Percentiles rank a stretch among this genome's conserved stretches.
Conservation (phyloP, 2,797 vertebrate species). For the Spatula clypeata region DNA sequence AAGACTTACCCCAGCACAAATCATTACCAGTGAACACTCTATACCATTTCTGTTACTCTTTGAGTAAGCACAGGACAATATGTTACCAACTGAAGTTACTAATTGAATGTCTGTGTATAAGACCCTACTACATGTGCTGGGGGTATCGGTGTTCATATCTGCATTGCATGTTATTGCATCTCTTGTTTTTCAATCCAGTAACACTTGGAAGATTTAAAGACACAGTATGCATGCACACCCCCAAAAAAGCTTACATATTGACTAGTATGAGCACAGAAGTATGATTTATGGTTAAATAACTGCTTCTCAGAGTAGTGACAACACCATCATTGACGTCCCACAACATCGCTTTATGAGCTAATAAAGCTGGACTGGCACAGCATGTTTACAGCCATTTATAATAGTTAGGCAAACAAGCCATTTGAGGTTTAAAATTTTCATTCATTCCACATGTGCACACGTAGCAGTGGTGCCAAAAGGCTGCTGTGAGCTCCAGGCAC, state of each 20-base stretch:
- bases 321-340: neutral
- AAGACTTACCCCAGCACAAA: slow-evolving; percentile 25
- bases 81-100: neutral
- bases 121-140: neutral
- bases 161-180: neutral
- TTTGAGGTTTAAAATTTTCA: neutral
- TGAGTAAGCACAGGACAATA: neutral
- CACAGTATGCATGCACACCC: neutral
- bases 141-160: neutral
- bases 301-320: neutral
- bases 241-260: neutral
- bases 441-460: fast-evolving
- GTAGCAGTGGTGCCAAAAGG: fast-evolving
- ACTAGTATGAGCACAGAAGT: neutral
- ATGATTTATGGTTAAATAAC: neutral
- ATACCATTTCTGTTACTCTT: neutral
- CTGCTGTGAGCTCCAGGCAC: neutral
- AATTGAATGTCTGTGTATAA: neutral
- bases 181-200: neutral
- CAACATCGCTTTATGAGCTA: fast-evolving
- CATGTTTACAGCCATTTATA: neutral
- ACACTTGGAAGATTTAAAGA: neutral
- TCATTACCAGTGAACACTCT: neutral
- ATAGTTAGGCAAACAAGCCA: neutral
- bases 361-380: neutral